Percentiles rank a stretch among this genome's conserved stretches.
phyloP scores from a whole-genome alignment of 2,888 invertebrate genomes.

The Ormyrus nitidulus region DNA sequence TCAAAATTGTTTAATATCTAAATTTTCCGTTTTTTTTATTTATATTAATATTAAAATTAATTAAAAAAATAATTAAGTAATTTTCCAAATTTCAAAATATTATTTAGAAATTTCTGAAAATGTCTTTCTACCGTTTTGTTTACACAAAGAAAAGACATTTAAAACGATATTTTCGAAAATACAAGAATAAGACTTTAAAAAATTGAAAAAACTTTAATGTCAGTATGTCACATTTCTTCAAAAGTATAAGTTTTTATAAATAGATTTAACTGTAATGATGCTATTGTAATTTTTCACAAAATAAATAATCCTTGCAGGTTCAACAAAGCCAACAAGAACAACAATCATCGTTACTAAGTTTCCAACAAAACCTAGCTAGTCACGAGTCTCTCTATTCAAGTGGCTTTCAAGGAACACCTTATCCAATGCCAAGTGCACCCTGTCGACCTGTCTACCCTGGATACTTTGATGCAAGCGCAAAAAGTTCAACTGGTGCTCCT shows the following conservation, averaged over 20 bases:
- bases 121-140: no score
- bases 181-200: no score
- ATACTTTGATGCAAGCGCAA: slow-evolving; percentile 69
- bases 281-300: not conserved
- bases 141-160: no score
- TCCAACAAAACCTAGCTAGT: slow-evolving; percentile 68
- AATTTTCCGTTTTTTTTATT: not conserved
- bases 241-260: no score
- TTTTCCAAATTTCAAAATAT: not conserved
- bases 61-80: not conserved
- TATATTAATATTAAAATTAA: slow-evolving; percentile 3
- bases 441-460: slow-evolving; percentile 70
- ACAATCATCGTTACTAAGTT: slow-evolving; percentile 64
- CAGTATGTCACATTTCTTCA: no score
- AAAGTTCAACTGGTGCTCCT: slow-evolving; percentile 58
- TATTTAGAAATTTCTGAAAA: not conserved
- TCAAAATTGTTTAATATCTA: not conserved
- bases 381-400: slow-evolving; percentile 70
- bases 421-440: slow-evolving; percentile 68
- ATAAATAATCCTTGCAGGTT: slow-evolving; percentile 21
- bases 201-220: no score
- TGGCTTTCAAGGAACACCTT: slow-evolving; percentile 70
- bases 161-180: no score
- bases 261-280: no score
- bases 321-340: slow-evolving; percentile 63